Evolutionary conservation across 2,797 vertebrate genomes (phyloP).

Genomic region (Pseudopleuronectes americanus): DNA sequence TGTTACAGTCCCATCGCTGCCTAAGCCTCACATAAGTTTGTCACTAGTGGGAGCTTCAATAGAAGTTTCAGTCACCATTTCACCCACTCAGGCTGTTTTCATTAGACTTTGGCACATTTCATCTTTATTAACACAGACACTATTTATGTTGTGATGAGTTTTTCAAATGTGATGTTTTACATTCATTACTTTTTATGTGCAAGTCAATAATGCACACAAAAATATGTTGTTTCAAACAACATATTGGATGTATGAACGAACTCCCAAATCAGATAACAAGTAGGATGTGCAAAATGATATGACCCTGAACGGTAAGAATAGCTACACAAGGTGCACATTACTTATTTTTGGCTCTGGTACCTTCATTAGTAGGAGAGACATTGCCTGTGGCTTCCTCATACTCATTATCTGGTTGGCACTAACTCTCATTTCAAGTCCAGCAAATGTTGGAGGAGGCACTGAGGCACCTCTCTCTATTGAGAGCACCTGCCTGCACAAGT

Average conservation of each 20-base stretch:
- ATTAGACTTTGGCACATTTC: too few species aligned
- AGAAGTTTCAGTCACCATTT: neutral
- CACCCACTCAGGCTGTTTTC: neutral
- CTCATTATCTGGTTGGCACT: slow-evolving; percentile 23
- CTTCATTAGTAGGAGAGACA: neutral
- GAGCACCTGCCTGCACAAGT: slow-evolving; percentile 16
- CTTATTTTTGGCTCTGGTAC: slow-evolving; percentile 3
- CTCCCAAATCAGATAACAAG: neutral
- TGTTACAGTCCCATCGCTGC: neutral
- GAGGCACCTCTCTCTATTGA: slow-evolving; percentile 9
- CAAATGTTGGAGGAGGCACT: slow-evolving; percentile 14
- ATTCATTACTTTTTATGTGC: too few species aligned
- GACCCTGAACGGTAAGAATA: too few species aligned
- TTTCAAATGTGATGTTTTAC: too few species aligned
- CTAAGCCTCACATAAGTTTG: neutral
- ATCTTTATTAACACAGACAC: neutral
- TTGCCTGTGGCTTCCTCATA: neutral
- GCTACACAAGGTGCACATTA: neutral
- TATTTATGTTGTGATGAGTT: too few species aligned
- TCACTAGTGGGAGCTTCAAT: neutral
- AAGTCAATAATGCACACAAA: too few species aligned
- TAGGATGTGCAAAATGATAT: too few species aligned
- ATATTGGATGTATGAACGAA: neutral
- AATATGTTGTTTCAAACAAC: too few species aligned
- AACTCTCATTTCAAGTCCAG: slow-evolving; percentile 8